These are phyloP conservation scores for Megalops cyprinoides DNA, from an alignment of 2,797 vertebrate species.

Conservation along the genomic window DNA sequence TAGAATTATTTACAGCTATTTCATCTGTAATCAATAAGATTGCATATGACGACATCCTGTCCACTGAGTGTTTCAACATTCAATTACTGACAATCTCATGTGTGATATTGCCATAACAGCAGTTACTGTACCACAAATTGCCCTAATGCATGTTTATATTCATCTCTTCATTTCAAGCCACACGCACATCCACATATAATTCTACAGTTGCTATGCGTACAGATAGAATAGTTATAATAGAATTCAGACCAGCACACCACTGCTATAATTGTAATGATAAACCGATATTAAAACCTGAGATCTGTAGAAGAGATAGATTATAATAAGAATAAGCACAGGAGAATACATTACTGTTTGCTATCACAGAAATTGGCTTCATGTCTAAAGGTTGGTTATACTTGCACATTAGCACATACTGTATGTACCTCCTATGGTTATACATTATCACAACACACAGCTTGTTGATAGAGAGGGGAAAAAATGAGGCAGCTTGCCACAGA, in stretches of 20 bases:
- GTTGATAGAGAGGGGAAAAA: not conserved
- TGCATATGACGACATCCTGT: not conserved
- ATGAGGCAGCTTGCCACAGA: not conserved
- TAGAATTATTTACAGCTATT: not conserved
- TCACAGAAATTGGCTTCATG: too few species aligned
- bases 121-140: not conserved
- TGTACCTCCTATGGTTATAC: too few species aligned
- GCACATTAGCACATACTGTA: too few species aligned
- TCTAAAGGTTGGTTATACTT: too few species aligned
- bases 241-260: too few species aligned
- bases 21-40: not conserved
- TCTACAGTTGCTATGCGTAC: not conserved
- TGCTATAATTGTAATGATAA: not conserved
- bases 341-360: not conserved
- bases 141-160: conserved; percentile 4
- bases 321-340: not conserved
- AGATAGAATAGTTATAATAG: too few species aligned
- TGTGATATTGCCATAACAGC: not conserved
- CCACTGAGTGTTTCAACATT: conserved; percentile 7
- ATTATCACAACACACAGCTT: not conserved
- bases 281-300: not conserved
- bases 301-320: not conserved
- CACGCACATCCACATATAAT: not conserved
- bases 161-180: not conserved
- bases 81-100: not conserved